Evolutionary conservation across 2,797 vertebrate species (phyloP).

Genomic region (Lepilemur septentrionalis): DNA sequence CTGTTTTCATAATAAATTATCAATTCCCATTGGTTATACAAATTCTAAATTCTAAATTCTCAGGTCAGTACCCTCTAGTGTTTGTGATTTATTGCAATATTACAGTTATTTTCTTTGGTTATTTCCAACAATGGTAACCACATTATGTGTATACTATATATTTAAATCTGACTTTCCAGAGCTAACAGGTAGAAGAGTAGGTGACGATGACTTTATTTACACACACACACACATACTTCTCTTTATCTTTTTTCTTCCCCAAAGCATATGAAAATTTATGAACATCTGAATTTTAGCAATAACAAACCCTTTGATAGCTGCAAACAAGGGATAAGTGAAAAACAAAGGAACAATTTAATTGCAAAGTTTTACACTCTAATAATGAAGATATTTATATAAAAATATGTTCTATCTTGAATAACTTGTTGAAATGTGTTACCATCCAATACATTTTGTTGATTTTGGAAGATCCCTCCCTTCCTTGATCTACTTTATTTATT

Average conservation of each 20-base stretch:
- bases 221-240: not conserved
- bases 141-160: not conserved
- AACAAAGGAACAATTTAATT: not conserved
- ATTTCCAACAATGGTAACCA: not conserved
- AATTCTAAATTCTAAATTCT: not conserved
- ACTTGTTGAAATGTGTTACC: not conserved
- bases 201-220: not conserved
- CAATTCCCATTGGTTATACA: not conserved
- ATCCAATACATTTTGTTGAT: not conserved
- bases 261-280: not conserved
- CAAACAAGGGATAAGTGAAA: not conserved
- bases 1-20: not conserved
- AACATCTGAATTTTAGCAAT: not conserved
- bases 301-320: not conserved
- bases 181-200: not conserved
- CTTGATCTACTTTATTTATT: not conserved
- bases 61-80: not conserved
- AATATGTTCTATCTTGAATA: not conserved
- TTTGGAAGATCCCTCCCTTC: not conserved
- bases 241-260: not conserved
- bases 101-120: conserved; percentile 4
- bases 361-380: not conserved
- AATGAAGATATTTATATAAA: not conserved
- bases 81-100: not conserved
- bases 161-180: not conserved